phyloP scores from a whole-genome alignment of 2,113 vertebrate species.

The Rhinolophus sinicus region DNA sequence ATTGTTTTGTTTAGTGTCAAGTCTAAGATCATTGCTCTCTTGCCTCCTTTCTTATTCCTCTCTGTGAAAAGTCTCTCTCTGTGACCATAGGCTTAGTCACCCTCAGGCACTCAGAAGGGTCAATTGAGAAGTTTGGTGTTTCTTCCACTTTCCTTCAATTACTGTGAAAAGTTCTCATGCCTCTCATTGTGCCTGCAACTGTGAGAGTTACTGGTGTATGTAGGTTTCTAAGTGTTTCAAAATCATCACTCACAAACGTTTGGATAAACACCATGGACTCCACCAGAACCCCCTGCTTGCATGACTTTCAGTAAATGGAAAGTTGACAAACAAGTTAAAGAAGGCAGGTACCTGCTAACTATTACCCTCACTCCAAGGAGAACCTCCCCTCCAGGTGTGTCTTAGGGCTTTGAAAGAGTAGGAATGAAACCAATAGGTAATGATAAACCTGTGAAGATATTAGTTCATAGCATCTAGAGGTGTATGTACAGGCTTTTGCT shows the following conservation, averaged over 20 bases:
- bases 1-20: too few species aligned
- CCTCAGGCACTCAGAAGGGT: not conserved
- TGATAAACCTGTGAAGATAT: not conserved
- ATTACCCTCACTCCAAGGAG: not conserved
- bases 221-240: not conserved
- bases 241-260: fast-evolving
- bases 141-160: not conserved
- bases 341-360: not conserved
- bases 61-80: not conserved
- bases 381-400: not conserved
- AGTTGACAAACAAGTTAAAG: fast-evolving
- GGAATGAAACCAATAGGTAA: too few species aligned
- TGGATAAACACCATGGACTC: fast-evolving
- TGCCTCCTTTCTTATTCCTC: not conserved
- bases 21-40: not conserved
- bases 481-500: too few species aligned
- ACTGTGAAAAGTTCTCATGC: not conserved
- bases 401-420: not conserved
- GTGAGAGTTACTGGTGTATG: fast-evolving
- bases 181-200: too few species aligned
- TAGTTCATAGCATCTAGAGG: not conserved
- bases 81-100: not conserved
- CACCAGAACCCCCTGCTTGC: too few species aligned
- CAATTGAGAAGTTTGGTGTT: not conserved
- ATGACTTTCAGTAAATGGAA: not conserved